These are phyloP conservation scores for Florisuga fusca DNA, from an alignment of 2,797 vertebrate species.

Conservation along the genomic window DNA sequence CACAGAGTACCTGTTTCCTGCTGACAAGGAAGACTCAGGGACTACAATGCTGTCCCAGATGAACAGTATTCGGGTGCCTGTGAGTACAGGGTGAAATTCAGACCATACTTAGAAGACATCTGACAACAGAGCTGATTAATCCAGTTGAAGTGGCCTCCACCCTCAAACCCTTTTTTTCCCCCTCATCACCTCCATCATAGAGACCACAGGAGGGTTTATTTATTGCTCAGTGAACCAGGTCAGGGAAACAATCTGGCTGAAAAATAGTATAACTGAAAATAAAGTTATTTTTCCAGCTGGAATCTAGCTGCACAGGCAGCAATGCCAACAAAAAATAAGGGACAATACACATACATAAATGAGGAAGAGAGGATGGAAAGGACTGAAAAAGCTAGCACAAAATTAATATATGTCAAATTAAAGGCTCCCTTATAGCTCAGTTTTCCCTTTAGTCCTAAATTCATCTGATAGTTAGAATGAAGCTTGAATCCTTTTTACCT, in stretches of 20 bases:
- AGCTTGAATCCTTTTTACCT: neutral
- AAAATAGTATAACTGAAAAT: constrained; percentile 40
- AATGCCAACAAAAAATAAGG: constrained; percentile 45
- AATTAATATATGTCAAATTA: constrained; percentile 26
- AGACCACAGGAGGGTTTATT: constrained; percentile 37
- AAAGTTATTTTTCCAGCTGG: constrained; percentile 54
- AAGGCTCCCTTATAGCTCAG: neutral
- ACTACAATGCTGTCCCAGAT: neutral
- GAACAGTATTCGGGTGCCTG: neutral
- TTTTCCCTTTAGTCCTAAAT: constrained; percentile 6
- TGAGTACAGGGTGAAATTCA: neutral
- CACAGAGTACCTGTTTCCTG: neutral
- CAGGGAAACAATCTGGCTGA: neutral
- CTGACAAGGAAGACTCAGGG: neutral
- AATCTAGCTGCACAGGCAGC: constrained; percentile 34
- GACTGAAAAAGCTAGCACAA: neutral
- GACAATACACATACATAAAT: constrained; percentile 28
- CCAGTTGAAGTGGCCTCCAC: neutral
- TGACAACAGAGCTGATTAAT: neutral
- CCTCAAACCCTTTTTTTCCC: neutral
- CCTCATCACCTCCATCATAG: neutral
- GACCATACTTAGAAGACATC: neutral
- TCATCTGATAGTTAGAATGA: neutral
- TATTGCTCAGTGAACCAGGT: constrained; percentile 45
- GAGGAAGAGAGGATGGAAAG: constrained; percentile 26